Evolutionary conservation across 2,888 invertebrate genomes (phyloP).

Genomic region (Sinhomidia bicolor): DNA sequence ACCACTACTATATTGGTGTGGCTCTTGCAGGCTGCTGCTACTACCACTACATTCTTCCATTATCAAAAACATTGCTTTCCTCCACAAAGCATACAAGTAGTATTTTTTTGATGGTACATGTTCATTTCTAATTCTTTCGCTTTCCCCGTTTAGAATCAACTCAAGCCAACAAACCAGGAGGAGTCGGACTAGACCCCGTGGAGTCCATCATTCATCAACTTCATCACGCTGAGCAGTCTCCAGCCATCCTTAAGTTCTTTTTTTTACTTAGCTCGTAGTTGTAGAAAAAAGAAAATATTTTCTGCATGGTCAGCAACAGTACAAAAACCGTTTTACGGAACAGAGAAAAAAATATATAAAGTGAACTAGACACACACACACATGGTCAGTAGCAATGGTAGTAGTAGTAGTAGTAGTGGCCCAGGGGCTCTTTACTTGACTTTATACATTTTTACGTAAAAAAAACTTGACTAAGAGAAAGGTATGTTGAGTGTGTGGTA

Average conservation of each 20-base stretch:
- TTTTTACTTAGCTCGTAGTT: background rate
- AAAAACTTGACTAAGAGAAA: background rate
- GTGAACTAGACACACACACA: background rate
- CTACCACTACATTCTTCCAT: too few species aligned
- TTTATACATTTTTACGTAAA: background rate
- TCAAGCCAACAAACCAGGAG: slow-evolving; percentile 41
- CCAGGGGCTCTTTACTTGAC: background rate
- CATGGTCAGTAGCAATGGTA: slow-evolving; percentile 16
- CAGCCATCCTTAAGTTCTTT: background rate
- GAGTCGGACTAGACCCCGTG: slow-evolving; percentile 43
- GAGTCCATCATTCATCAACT: slow-evolving; percentile 74
- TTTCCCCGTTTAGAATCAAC: background rate
- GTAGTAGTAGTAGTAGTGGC: too few species aligned
- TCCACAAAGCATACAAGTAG: background rate
- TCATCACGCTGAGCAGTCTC: slow-evolving; percentile 63
- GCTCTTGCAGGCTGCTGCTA: slow-evolving; percentile 1
- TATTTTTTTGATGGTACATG: slow-evolving; percentile 50
- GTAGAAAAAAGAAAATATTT: background rate
- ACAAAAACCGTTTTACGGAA: slow-evolving; percentile 15
- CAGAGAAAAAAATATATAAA: background rate
- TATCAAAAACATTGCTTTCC: background rate
- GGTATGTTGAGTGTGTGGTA: background rate
- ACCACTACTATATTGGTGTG: background rate
- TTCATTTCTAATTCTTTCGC: slow-evolving; percentile 60
- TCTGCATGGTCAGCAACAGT: slow-evolving; percentile 56